These are phyloP conservation scores for Pungitius pungitius DNA, from an alignment of 2,113 vertebrate genomes.

Conservation along the genomic window DNA sequence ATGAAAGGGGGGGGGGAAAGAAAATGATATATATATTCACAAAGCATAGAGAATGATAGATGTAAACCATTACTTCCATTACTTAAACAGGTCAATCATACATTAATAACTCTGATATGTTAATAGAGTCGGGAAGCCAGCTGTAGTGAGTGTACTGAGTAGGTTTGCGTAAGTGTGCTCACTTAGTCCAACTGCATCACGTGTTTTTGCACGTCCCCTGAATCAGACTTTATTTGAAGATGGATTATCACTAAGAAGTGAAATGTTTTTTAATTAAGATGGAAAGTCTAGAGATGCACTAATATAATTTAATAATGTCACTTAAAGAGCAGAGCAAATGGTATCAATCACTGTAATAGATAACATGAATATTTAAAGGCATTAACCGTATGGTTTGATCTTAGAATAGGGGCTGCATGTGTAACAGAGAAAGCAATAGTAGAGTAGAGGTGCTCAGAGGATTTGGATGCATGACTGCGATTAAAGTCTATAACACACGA, in stretches of 20 bases:
- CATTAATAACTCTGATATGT: slow-evolving; percentile 62
- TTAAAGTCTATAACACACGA: slow-evolving; percentile 4
- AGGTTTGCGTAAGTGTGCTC: slow-evolving; percentile 47
- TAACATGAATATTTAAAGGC: neutral
- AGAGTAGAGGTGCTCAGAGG: neutral
- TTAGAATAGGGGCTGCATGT: neutral
- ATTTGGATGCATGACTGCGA: slow-evolving; percentile 19
- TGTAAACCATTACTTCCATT: slow-evolving; percentile 64
- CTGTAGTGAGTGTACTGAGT: slow-evolving; percentile 41
- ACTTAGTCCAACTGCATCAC: slow-evolving; percentile 53
- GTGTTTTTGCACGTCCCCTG: slow-evolving; percentile 31
- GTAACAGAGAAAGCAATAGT: slow-evolving; percentile 18
- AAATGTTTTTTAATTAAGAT: slow-evolving; percentile 27
- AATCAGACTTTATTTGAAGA: slow-evolving; percentile 33
- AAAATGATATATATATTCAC: slow-evolving; percentile 60
- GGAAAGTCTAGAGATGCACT: neutral
- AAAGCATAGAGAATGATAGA: slow-evolving; percentile 66
- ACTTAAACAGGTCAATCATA: slow-evolving; percentile 73
- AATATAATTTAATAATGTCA: slow-evolving; percentile 3
- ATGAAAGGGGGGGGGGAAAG: slow-evolving; percentile 33
- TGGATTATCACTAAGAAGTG: slow-evolving; percentile 10
- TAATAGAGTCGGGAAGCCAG: slow-evolving; percentile 59
- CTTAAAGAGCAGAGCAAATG: neutral
- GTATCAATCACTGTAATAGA: slow-evolving; percentile 8
- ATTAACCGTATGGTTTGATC: slow-evolving; percentile 28